Evolutionary conservation across 2,888 invertebrate genomes (phyloP).

Genomic region (Pachycephus smyrnensis): DNA sequence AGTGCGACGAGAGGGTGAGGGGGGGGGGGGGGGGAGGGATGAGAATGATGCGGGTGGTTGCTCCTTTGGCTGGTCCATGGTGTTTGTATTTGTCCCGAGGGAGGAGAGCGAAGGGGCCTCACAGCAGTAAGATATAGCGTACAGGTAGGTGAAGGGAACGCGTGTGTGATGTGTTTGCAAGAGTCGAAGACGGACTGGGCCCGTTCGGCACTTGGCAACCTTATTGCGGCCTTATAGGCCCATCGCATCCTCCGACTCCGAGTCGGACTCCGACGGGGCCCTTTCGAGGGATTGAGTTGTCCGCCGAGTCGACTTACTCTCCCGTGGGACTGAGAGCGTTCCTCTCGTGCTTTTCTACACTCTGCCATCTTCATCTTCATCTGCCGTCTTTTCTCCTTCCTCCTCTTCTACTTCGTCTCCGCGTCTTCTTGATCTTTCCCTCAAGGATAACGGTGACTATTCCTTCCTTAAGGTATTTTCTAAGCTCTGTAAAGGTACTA

Average conservation of each 20-base stretch:
- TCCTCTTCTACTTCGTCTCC: background rate
- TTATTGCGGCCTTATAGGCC: slow-evolving; percentile 8
- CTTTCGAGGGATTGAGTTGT: slow-evolving; percentile 15
- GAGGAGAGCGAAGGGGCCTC: slow-evolving; percentile 8
- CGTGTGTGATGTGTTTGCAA: slow-evolving; percentile 2
- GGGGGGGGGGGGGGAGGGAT: background rate
- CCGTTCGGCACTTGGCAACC: slow-evolving; percentile 9
- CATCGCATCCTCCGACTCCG: slow-evolving; percentile 4
- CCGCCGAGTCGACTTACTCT: slow-evolving; percentile 12
- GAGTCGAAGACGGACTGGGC: slow-evolving; percentile 1
- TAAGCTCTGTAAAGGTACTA: background rate
- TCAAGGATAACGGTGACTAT: background rate
- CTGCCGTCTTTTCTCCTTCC: background rate
- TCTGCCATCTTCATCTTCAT: slow-evolving; percentile 1
- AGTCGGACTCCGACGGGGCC: slow-evolving; percentile 9
- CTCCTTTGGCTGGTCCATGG: background rate
- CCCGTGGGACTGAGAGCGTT: slow-evolving; percentile 10
- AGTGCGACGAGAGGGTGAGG: background rate
- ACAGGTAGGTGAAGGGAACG: background rate
- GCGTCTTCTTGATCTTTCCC: slow-evolving; percentile 1
- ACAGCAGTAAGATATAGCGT: background rate
- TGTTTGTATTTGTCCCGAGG: slow-evolving; percentile 41
- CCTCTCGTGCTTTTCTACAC: slow-evolving; percentile 8
- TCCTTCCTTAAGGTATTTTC: background rate
- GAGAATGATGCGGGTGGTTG: background rate